These are phyloP conservation scores for Amiota communis DNA, from an alignment of 2,888 invertebrate species.

Conservation along the genomic window DNA sequence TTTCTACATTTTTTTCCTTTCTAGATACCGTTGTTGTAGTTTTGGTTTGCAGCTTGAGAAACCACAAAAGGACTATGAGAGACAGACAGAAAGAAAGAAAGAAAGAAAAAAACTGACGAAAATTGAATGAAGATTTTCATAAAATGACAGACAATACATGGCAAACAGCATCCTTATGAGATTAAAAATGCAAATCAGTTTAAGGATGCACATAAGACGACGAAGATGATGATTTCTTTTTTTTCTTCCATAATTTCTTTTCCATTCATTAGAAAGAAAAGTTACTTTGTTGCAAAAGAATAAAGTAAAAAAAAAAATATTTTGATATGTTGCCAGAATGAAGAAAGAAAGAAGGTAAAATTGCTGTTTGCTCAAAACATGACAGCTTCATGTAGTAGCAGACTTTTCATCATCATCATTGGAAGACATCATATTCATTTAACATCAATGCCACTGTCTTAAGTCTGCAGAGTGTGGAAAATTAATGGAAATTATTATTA, in stretches of 20 bases:
- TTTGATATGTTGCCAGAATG: conserved; percentile 11
- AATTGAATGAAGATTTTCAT: conserved; percentile 37
- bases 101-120: conserved; percentile 39
- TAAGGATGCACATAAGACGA: conserved; percentile 48
- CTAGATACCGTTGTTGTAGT: conserved; percentile 18
- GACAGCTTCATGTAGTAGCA: conserved; percentile 63
- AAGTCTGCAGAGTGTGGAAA: neutral
- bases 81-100: neutral
- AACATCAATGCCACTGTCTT: neutral
- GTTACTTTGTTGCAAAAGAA: conserved; percentile 21
- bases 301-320: conserved; percentile 43
- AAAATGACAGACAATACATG: conserved; percentile 49
- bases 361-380: conserved; percentile 59
- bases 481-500: conserved; percentile 16
- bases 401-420: neutral
- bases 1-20: conserved; percentile 40
- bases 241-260: conserved; percentile 39
- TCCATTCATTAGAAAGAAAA: conserved; percentile 41
- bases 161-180: conserved; percentile 64
- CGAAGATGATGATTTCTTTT: conserved; percentile 9
- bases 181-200: conserved; percentile 71
- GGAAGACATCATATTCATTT: neutral
- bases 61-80: conserved; percentile 42
- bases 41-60: conserved; percentile 53
- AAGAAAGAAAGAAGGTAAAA: too few relatives aligned